phyloP scores from a whole-genome alignment of 35 echinoderm and acorn worm species.

The Anneissia japonica region DNA sequence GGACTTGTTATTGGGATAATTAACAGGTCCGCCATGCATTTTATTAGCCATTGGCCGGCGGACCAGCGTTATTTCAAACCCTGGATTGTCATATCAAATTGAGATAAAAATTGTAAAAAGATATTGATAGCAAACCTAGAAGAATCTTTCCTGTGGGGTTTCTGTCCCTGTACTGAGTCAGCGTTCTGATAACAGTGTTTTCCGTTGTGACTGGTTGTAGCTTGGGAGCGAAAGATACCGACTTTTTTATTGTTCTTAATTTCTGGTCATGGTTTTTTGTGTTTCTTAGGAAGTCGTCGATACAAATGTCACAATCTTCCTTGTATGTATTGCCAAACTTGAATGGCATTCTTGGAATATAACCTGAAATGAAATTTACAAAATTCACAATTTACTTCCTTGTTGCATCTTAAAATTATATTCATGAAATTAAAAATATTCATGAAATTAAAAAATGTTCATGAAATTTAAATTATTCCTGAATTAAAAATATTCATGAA shows the following conservation, averaged over 20 bases:
- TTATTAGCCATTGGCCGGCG: no score
- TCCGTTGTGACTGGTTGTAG: conserved; percentile 47
- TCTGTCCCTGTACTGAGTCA: conserved; percentile 87
- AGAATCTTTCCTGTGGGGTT: conserved; percentile 70
- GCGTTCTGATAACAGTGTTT: conserved; percentile 32
- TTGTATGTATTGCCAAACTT: conserved; percentile 99
- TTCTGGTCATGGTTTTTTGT: conserved; percentile 67
- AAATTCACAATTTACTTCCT: no score
- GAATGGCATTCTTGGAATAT: conserved; percentile 95
- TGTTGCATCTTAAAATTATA: no score
- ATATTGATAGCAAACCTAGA: conserved; percentile 79
- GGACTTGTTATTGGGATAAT: no score
- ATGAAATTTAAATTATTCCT: no score
- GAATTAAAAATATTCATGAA: no score
- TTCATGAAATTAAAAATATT: no score
- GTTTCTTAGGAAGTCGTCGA: conserved; percentile 88
- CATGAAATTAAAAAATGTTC: no score
- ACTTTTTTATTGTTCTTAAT: conserved; percentile 49
- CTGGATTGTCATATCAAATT: no score
- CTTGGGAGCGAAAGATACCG: conserved; percentile 20
- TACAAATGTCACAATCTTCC: conserved; percentile 97
- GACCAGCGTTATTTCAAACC: no score
- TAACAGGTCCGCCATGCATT: no score
- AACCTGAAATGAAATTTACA: conserved; percentile 40
- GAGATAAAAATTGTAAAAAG: no score